Conservation (phyloP, 2,888 invertebrate species). For the Scrobipalpa atriplicella region DNA sequence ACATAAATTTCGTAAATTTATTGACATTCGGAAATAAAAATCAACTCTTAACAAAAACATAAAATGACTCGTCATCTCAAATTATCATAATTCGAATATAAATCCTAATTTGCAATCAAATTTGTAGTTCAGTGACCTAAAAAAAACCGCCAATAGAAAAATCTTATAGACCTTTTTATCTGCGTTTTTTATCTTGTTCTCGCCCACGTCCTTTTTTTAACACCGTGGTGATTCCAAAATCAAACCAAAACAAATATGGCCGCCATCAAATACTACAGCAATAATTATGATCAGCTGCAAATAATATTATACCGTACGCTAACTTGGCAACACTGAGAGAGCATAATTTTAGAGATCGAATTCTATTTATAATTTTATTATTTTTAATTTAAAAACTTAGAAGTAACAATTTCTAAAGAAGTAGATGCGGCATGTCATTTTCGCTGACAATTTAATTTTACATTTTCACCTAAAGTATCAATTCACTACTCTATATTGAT, state of each 20-base stretch:
- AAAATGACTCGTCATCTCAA: conserved; percentile 2
- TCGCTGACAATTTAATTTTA: no score
- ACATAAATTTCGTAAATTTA: neutral
- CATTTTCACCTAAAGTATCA: neutral
- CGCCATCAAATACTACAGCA: conserved; percentile 60
- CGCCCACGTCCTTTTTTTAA: conserved; percentile 48
- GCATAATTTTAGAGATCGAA: neutral
- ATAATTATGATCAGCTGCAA: conserved; percentile 68
- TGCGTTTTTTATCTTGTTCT: conserved; percentile 40
- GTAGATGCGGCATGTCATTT: neutral
- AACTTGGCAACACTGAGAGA: conserved; percentile 22
- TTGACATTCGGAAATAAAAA: neutral
- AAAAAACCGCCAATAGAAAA: neutral
- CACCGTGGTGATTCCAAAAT: conserved; percentile 49
- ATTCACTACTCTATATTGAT: neutral
- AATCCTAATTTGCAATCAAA: conserved; percentile 2
- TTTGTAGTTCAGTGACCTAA: neutral
- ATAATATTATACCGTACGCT: conserved; percentile 57
- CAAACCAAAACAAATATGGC: conserved; percentile 65
- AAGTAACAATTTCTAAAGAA: neutral
- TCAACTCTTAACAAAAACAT: neutral
- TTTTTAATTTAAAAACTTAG: neutral
- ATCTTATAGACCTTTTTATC: conserved; percentile 17
- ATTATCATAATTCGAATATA: conserved; percentile 17
- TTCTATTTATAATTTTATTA: no score